Base-by-base conservation (phyloP, 23 tunicate species). In the Corella eumyota region DNA sequence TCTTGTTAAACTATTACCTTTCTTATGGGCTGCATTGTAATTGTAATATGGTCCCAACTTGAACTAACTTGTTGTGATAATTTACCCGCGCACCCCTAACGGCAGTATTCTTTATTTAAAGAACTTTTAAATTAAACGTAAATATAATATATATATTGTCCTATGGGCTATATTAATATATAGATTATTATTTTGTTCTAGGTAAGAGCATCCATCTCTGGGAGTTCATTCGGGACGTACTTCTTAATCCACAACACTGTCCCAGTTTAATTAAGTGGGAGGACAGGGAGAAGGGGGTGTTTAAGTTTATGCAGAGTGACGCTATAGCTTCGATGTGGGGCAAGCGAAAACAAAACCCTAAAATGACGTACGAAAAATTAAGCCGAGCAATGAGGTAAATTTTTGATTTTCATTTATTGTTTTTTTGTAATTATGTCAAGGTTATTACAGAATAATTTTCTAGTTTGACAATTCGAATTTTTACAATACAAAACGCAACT, bases 241-340 rank as follows among this genome's bases (percentile, higher is more conserved):
- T 87, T 4, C 76, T 87, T 35, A 59, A 87, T 28, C 96, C 87
- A 3, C n/a, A 66, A 25, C 70, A 72, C 73, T 64, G 81, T 64
- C 96, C 88, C n/a, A 36, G 75, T 5, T 56, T 87, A 31, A 72
- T 87, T 27, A 78, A 72, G 36, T 87, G 96, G 96, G 96, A 87
- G 67, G 82, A 87, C 79, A 48, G 96, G 24, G 36, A 72, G 55
- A 19, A 55, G 32, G 96, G 96, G 32, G 78, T 87, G 19, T 87
- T 87, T 71, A 45, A 88, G 19, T 87, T 87, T 61, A 73, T 78
- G 36, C 75, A 87, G 67, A 73, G 82, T 31, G 81, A 78, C 56
- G 70, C 62, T 1, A 81, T 87, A 24, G 96, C 96, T 25, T 40
- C 74, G n/a, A 72, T 87, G 88, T 87, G 96, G 96, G 96, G 96